Evolutionary conservation across 2,113 vertebrate genomes (phyloP).

Genomic region (Spermophilus dauricus): DNA sequence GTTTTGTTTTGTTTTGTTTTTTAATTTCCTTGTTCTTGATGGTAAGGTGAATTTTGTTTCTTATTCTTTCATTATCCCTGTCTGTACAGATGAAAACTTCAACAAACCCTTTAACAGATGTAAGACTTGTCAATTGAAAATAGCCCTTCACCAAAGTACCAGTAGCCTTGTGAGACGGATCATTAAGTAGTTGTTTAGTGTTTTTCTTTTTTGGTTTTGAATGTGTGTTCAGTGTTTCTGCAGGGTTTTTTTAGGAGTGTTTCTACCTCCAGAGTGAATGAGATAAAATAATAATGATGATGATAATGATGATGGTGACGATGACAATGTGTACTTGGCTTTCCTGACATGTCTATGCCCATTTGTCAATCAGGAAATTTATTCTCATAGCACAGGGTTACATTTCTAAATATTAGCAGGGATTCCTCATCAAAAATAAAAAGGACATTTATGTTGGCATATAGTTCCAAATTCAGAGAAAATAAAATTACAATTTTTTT

Average conservation of each 20-base stretch:
- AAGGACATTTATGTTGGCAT: background rate
- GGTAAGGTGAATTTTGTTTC: background rate
- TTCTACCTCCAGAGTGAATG: background rate
- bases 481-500: slow-evolving; percentile 59
- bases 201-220: background rate
- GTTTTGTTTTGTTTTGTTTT: slow-evolving; percentile 6
- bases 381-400: background rate
- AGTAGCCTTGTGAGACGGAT: background rate
- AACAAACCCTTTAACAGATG: background rate
- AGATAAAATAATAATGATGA: background rate
- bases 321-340: background rate
- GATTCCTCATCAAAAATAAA: background rate
- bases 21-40: background rate
- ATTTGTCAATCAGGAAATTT: background rate
- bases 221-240: background rate
- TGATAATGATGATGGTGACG: background rate
- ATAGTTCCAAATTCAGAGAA: slow-evolving; percentile 10
- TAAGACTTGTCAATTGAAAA: background rate
- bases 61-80: background rate
- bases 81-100: background rate
- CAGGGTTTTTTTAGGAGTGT: too few relatives aligned
- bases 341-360: slow-evolving; percentile 18
- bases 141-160: background rate
- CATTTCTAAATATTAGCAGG: slow-evolving; percentile 58
- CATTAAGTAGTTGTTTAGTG: background rate